Base-by-base conservation (phyloP, 2,888 invertebrate genomes). In the Pseudococcus viburni region DNA sequence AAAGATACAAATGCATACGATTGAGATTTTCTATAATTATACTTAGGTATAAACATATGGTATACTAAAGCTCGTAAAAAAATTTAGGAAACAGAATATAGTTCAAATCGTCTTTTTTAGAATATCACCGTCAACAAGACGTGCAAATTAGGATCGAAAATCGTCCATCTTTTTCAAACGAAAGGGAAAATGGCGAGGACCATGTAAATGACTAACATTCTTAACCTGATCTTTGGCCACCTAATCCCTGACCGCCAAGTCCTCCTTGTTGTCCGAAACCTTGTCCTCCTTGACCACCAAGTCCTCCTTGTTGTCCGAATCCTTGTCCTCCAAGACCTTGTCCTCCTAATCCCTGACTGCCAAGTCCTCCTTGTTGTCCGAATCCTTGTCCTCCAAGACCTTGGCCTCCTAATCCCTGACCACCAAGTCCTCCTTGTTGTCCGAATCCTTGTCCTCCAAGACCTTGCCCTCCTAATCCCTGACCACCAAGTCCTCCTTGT, bases 1-100 rank as follows among this genome's bases (percentile, higher is more conserved):
- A 73, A 73, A 73, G 33, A 33, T 73, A 73, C 73, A 73, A 73
- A 73, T 73, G 73, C 73, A 33, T 39, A 39, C 39, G 33, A 39
- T 64, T 19, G 64, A 64, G 22, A n/a, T 59, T 59, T 59, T 59
- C 5, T 19, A 59, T 5, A 59, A 64, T 11, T 68, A 42, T 7
- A 39, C 39, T 39, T 6, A 9, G 6, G 5, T 9, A 26, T 68
- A 26, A 68, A 68, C 7, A 68, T 64, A 64, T 0, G 19, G 19
- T 12, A 11, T 19, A 59, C 5, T n/a, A 59, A 59, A n/a, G n/a
- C n/a, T 59, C n/a, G 59, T 59, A 59, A 59, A 59, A 51, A 59
- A 59, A 15, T 59, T 33, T 59, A 59, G 59, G 59, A 59, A 59
- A 59, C 59, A 59, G n/a, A 17, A 55, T 55, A 15, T 59, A 4